Conservation (phyloP, 2,888 invertebrate genomes). For the Drosophila mimica region DNA sequence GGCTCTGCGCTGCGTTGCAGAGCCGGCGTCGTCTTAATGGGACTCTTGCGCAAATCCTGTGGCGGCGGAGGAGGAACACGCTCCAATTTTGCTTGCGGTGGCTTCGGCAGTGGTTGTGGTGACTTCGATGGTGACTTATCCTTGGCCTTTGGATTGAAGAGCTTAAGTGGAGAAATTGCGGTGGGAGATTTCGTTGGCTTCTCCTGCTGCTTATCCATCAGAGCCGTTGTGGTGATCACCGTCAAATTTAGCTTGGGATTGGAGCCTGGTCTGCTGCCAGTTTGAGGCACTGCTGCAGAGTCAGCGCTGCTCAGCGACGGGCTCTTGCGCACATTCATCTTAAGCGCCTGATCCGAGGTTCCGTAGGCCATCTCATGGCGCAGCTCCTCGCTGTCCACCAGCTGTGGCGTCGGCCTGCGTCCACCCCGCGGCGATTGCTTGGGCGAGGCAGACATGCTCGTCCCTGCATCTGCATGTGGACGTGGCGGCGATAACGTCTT, state of each 20-base stretch:
- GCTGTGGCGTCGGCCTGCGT: constrained; percentile 82
- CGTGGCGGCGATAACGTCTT: constrained; percentile 83
- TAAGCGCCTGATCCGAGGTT: constrained; percentile 84
- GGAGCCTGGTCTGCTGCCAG: constrained; percentile 32
- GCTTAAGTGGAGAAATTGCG: constrained; percentile 29
- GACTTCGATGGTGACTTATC: constrained; percentile 51
- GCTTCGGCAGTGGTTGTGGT: constrained; percentile 60
- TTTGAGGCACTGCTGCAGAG: constrained; percentile 34
- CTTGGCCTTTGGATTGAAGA: constrained; percentile 53
- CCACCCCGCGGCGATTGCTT: constrained; percentile 74
- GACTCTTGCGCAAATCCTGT: constrained; percentile 64
- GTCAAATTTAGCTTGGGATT: constrained; percentile 66
- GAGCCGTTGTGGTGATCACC: constrained; percentile 58
- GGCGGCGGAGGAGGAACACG: constrained; percentile 41
- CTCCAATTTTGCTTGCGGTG: constrained; percentile 48
- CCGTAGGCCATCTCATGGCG: constrained; percentile 86
- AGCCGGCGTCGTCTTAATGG: constrained; percentile 75
- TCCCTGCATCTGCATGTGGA: constrained; percentile 79
- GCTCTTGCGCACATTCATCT: constrained; percentile 77
- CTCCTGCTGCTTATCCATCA: constrained; percentile 43
- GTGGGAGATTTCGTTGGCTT: constrained; percentile 46
- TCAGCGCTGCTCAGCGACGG: constrained; percentile 76
- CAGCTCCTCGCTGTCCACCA: constrained; percentile 86
- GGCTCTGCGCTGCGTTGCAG: constrained; percentile 83
- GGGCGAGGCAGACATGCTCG: constrained; percentile 72